These are phyloP conservation scores for Acomys russatus DNA, from an alignment of 2,797 vertebrate genomes.

Conservation along the genomic window DNA sequence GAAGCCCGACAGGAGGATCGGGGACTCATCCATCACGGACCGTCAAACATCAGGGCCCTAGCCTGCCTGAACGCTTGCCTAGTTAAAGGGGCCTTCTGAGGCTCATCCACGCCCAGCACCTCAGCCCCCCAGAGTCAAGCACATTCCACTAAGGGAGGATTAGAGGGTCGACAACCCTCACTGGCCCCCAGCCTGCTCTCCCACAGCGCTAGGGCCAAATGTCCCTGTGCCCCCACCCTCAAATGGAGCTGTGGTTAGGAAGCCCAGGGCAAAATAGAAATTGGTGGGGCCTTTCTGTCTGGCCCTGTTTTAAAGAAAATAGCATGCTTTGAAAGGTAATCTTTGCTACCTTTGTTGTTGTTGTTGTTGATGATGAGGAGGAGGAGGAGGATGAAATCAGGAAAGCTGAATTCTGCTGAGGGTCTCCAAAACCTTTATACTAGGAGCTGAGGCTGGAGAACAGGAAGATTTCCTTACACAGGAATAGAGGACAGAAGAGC, in stretches of 20 bases:
- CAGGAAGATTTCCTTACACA: not conserved
- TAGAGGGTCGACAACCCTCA: constrained; percentile 61
- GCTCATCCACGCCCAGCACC: constrained; percentile 27
- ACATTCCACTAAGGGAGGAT: constrained; percentile 69
- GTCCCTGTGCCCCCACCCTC: not conserved
- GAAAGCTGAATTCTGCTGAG: not conserved
- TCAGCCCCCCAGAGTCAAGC: constrained; percentile 65
- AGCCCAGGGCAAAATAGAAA: constrained; percentile 69
- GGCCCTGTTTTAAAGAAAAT: constrained; percentile 72
- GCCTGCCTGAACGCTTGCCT: constrained; percentile 72
- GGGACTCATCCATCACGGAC: constrained; percentile 87
- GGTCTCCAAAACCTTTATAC: constrained; percentile 58
- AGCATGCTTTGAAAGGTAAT: constrained; percentile 52
- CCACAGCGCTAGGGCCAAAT: constrained; percentile 2
- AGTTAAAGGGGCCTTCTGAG: constrained; percentile 77
- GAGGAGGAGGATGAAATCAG: not conserved
- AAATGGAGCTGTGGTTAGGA: constrained; percentile 62
- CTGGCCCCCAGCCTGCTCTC: constrained; percentile 52
- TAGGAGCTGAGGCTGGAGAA: not conserved
- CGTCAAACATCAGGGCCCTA: constrained; percentile 71
- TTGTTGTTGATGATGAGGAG: not conserved
- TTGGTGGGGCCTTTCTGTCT: constrained; percentile 67
- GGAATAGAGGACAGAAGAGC: not conserved
- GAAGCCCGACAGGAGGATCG: constrained; percentile 82
- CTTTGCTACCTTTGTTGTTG: not conserved